phyloP scores from a whole-genome alignment of 2,797 vertebrate genomes.

The Parauchenoglanis punctatus region DNA sequence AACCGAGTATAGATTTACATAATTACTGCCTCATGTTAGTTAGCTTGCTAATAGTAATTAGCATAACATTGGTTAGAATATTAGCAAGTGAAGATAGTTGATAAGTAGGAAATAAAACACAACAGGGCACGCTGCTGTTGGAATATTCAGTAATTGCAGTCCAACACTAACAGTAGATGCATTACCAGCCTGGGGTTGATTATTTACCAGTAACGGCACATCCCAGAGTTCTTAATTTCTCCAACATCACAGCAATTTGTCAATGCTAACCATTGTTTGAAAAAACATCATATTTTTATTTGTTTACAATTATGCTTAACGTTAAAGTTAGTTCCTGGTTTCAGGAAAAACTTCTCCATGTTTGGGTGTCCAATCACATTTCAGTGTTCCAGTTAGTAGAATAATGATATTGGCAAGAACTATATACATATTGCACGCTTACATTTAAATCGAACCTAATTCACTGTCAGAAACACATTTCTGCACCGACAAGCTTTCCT shows the following conservation, averaged over 20 bases:
- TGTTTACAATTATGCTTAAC: not conserved
- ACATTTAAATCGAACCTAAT: not conserved
- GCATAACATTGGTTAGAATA: not conserved
- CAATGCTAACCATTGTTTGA: not conserved
- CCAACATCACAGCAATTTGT: not conserved
- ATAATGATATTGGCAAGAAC: not conserved
- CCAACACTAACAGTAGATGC: not conserved
- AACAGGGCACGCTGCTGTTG: not conserved
- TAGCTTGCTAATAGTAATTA: not conserved
- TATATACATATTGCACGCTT: not conserved
- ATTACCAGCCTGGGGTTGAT: not conserved
- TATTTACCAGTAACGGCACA: not conserved
- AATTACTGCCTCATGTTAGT: not conserved
- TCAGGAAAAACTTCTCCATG: not conserved
- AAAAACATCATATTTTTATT: not conserved
- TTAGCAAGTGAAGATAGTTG: not conserved
- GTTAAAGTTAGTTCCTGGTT: not conserved
- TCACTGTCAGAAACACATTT: not conserved
- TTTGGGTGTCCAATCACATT: not conserved
- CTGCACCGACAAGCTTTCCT: not conserved
- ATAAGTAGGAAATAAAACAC: not conserved
- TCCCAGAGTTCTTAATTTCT: not conserved
- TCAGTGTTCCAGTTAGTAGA: not conserved
- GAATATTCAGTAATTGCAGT: too few relatives aligned
- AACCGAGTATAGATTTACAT: not conserved